Base-by-base conservation (phyloP, 2,888 invertebrate species). In the Alloscopus bannaensis region DNA sequence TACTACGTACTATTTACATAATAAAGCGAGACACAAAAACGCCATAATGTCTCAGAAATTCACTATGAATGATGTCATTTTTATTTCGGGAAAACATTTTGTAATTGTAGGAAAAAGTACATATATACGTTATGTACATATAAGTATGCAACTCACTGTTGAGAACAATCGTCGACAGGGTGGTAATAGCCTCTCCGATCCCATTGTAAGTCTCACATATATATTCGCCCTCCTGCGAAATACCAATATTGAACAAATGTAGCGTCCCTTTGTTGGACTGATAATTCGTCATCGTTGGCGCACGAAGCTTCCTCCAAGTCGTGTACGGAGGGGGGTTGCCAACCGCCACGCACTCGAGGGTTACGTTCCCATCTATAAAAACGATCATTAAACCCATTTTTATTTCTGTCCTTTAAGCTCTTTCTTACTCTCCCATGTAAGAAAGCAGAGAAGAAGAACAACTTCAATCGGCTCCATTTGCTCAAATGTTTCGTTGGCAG, bases 181-280 rank as follows among this genome's bases (percentile, higher is more conserved):
- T 91, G 40, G 90, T 88, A 73, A 90, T 87, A 8, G 89, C 87
- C 86, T 91, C 87, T 55, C 90, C 87, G 86, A 91, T 86, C 80
- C 91, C 90, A 89, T 93, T 94, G 83, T 90, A 92, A 81, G 94
- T 91, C 42, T 92, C 90, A 87, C 96, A 97, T 16, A 93, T 91
- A 87, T 96, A 96, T 1, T 92, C 90, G 1, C 96, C 96, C 88
- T 93, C 91, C 87, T 94, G 93, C 11, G 90, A 88, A 0, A 90
- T 89, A 31, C 90, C 90, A 0, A 93, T 90, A 85, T 92, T 90
- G 20, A 88, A 87, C 59, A 94, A 91, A 0, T 91, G 91, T 52
- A 93, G 87, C 2, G 89, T 88, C 62, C 91, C 91, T 40, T 91
- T 89, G 68, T 66, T 78, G 1, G 84, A 76, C 45, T 80, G 78